Percentiles rank a stretch among this genome's conserved stretches.
These are phyloP conservation scores for Drosophila varians DNA, from an alignment of 1,140 invertebrate genomes.

Conservation along the genomic window DNA sequence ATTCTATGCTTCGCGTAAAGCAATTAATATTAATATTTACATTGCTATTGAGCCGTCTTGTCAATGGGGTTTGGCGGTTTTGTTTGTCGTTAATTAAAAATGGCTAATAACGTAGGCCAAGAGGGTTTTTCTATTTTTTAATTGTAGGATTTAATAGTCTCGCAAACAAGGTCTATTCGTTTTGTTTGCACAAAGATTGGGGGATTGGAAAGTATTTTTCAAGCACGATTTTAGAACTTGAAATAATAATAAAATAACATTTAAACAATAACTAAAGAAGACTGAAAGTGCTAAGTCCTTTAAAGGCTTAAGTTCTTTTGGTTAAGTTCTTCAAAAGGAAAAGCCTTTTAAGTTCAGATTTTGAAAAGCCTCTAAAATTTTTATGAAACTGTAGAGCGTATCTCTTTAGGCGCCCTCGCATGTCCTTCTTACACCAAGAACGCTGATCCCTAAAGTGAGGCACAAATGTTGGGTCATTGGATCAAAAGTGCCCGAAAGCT, in stretches of 20 bases:
- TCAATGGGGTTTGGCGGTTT: not conserved
- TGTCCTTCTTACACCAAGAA: not conserved
- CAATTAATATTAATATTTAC: constrained; percentile 42
- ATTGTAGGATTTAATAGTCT: no score
- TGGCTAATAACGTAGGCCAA: no score
- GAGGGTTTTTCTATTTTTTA: no score
- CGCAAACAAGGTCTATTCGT: no score
- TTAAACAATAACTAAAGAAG: not conserved
- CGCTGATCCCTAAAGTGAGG: not conserved
- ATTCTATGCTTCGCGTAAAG: constrained; percentile 2
- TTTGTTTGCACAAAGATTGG: no score
- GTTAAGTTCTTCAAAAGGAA: not conserved
- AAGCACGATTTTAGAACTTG: no score
- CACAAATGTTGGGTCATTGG: not conserved
- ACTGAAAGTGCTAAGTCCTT: no score
- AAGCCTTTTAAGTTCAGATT: no score
- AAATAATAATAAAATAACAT: not conserved
- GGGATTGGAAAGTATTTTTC: no score
- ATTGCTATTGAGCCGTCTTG: not conserved
- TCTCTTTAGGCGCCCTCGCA: no score
- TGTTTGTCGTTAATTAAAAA: not conserved
- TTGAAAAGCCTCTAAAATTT: not conserved
- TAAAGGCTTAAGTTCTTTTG: not conserved
- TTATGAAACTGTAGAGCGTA: no score
- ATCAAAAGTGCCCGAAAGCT: no score